A percentile compares a stretch with the other conserved stretches of the same genome.
Evolutionary conservation across 2,113 vertebrate genomes (phyloP).

Genomic region (Lampris incognitus): DNA sequence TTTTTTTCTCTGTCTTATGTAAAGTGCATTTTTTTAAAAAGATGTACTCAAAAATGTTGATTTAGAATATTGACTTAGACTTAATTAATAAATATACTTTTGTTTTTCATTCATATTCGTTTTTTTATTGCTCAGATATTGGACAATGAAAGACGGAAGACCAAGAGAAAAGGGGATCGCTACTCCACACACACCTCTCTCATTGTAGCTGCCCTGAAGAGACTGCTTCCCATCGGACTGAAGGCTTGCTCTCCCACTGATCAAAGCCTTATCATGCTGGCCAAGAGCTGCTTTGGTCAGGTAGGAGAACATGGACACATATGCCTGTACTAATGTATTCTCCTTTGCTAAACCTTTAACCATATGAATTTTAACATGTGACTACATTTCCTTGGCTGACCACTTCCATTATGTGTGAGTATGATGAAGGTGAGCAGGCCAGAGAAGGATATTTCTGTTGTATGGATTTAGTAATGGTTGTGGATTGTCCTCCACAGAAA

Average conservation of each 20-base stretch:
- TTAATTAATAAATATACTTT: no score
- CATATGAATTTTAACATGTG: neutral
- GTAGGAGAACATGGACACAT: conserved; percentile 66
- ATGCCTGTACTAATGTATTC: neutral
- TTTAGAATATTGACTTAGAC: no score
- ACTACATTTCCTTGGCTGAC: neutral
- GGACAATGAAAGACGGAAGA: conserved; percentile 87
- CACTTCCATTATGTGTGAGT: neutral
- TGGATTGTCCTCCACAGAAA: conserved; percentile 84
- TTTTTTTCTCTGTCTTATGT: no score
- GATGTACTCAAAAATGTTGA: no score
- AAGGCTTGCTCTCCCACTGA: conserved; percentile 89
- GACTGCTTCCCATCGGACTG: conserved; percentile 89
- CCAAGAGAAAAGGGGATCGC: conserved; percentile 90
- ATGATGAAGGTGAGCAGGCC: neutral
- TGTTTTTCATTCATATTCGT: neutral
- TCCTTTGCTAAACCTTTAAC: neutral
- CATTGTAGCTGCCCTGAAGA: conserved; percentile 91
- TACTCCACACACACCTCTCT: conserved; percentile 94
- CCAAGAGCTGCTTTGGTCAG: conserved; percentile 89
- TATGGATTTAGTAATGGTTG: neutral
- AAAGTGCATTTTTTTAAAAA: no score
- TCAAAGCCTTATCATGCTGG: conserved; percentile 87
- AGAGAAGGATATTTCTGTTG: neutral
- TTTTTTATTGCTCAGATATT: conserved; percentile 69